Conservation (phyloP, 2,113 vertebrate genomes). For the Oncorhynchus masou region DNA sequence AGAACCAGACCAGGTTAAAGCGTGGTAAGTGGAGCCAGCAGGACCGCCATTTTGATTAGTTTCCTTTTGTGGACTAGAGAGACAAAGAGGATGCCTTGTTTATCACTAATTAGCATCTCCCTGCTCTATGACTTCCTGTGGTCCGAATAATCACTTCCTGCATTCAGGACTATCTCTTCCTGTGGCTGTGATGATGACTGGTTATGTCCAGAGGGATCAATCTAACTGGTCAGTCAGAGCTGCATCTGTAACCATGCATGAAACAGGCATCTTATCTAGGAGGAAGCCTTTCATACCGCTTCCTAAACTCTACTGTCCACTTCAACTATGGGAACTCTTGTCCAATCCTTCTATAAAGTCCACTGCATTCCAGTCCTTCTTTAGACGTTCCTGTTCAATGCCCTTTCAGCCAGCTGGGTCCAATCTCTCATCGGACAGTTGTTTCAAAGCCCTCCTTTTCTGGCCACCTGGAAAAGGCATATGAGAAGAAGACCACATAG, state of each 20-base stretch:
- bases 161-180: slow-evolving; percentile 70
- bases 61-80: slow-evolving; percentile 21
- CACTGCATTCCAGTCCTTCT: no score
- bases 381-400: neutral
- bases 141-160: slow-evolving; percentile 58
- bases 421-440: neutral
- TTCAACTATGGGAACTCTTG: neutral
- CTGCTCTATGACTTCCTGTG: slow-evolving; percentile 52
- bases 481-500: neutral
- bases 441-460: neutral
- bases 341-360: neutral
- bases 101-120: slow-evolving; percentile 51
- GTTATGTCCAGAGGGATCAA: slow-evolving; percentile 24
- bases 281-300: neutral
- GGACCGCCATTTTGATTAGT: slow-evolving; percentile 49
- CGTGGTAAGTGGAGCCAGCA: neutral
- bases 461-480: neutral
- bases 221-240: slow-evolving; percentile 11
- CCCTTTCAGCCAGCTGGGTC: neutral
- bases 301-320: slow-evolving; percentile 9
- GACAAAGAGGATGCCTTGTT: slow-evolving; percentile 58
- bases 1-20: slow-evolving; percentile 49
- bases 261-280: slow-evolving; percentile 21
- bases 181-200: slow-evolving; percentile 52
- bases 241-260: slow-evolving; percentile 9